phyloP scores from a whole-genome alignment of 2,888 invertebrate genomes.

The Neoitamus cyanurus region DNA sequence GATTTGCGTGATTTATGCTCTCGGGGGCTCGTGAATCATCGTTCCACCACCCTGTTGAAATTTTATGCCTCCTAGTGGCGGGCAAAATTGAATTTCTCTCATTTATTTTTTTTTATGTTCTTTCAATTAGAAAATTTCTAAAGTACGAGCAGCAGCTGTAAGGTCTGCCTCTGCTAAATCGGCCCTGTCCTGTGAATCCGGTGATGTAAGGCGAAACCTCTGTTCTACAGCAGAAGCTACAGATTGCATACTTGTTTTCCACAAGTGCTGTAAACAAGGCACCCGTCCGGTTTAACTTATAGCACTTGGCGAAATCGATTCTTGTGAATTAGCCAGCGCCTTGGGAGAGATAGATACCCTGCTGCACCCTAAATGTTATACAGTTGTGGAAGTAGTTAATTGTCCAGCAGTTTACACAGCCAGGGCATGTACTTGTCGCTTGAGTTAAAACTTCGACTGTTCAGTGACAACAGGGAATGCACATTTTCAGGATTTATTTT shows the following conservation, averaged over 20 bases:
- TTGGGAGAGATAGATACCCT: not conserved
- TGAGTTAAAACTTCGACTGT: not conserved
- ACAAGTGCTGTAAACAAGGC: not conserved
- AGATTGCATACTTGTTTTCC: not conserved
- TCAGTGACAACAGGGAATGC: not conserved
- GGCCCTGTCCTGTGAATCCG: not conserved
- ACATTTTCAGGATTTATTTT: not conserved
- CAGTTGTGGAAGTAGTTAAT: not conserved
- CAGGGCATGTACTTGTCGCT: not conserved
- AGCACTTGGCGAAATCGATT: not conserved
- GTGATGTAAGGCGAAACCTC: not conserved
- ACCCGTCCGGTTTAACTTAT: not conserved
- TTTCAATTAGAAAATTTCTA: not conserved
- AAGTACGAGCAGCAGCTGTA: not conserved
- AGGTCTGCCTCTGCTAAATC: not conserved
- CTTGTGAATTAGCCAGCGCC: not conserved
- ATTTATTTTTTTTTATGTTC: not conserved
- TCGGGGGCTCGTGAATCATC: not conserved
- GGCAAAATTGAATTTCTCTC: not conserved
- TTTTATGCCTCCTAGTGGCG: not conserved
- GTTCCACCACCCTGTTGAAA: not conserved
- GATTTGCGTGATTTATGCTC: slow-evolving; percentile 10
- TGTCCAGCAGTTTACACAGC: not conserved
- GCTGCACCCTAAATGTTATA: not conserved
- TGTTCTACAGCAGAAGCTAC: not conserved